Conservation (phyloP, 1,140 invertebrate genomes). For the Muscidifurax raptorellus region DNA sequence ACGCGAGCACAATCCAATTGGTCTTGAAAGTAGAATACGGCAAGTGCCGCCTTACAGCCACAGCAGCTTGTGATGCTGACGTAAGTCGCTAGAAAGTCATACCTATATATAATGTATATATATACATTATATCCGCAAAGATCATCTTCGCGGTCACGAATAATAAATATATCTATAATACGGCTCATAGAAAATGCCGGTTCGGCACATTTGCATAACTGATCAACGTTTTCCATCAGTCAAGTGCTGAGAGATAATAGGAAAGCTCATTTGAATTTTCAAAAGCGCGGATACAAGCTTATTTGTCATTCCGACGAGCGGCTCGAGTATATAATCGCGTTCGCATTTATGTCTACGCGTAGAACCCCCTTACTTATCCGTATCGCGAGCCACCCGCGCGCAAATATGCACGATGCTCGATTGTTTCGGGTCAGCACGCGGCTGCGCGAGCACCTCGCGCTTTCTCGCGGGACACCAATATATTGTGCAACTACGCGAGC, state of each 20-base stretch:
- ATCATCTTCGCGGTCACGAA: background rate
- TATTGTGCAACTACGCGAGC: slow-evolving; percentile 11
- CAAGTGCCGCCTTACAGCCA: background rate
- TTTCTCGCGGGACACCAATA: background rate
- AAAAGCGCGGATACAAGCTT: too few relatives aligned
- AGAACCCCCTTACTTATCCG: too few relatives aligned
- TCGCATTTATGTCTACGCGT: too few relatives aligned
- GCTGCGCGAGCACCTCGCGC: background rate
- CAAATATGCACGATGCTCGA: background rate
- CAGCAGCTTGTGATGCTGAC: background rate
- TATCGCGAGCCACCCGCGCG: background rate
- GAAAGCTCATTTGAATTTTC: too few relatives aligned
- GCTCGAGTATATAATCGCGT: too few relatives aligned
- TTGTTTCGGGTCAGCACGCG: background rate
- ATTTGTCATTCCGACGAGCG: too few relatives aligned
- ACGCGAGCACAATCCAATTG: slow-evolving; percentile 23
- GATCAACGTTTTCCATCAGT: too few relatives aligned
- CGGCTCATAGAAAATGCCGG: too few relatives aligned
- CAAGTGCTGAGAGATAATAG: too few relatives aligned
- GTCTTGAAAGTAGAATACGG: slow-evolving; percentile 15
- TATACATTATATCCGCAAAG: background rate
- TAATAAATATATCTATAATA: too few relatives aligned
- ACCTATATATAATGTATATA: background rate
- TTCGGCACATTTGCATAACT: too few relatives aligned
- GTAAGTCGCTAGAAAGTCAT: slow-evolving; percentile 41